These are phyloP conservation scores for Zoanthus sansibaricus DNA, from an alignment of 92 coral and sea anemone genomes.

Conservation along the genomic window DNA sequence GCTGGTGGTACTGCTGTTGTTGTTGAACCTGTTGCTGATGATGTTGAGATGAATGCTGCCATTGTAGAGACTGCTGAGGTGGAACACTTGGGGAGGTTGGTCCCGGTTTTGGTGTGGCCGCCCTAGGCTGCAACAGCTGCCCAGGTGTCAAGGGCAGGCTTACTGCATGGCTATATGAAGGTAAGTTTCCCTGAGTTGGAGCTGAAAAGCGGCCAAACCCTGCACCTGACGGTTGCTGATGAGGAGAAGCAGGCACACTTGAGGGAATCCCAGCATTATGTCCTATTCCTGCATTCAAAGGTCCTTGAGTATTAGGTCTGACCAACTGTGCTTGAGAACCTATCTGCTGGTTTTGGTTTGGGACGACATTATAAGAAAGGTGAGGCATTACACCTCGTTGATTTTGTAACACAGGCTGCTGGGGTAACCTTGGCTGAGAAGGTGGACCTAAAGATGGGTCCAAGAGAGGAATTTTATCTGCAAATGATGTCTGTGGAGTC, in stretches of 20 bases:
- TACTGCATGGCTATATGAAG: slow-evolving; percentile 43
- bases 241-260: neutral
- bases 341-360: slow-evolving; percentile 34
- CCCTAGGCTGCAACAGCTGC: slow-evolving; percentile 62
- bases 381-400: slow-evolving; percentile 69
- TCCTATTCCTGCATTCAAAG: neutral
- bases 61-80: slow-evolving; percentile 1
- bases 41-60: neutral
- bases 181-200: slow-evolving; percentile 44
- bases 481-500: slow-evolving; percentile 22
- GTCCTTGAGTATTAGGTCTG: slow-evolving; percentile 30
- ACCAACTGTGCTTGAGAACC: slow-evolving; percentile 28
- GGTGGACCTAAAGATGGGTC: slow-evolving; percentile 41
- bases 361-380: slow-evolving; percentile 76
- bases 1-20: slow-evolving; percentile 9
- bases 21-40: neutral
- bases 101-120: slow-evolving; percentile 49
- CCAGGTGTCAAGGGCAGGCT: slow-evolving; percentile 47
- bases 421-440: slow-evolving; percentile 56
- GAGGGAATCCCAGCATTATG: neutral
- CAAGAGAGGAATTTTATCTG: slow-evolving; percentile 7
- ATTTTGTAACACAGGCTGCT: slow-evolving; percentile 66
- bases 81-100: slow-evolving; percentile 26
- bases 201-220: neutral
- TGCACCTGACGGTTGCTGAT: neutral